Percentiles rank a stretch among this genome's conserved stretches.
These are phyloP conservation scores for Thamnophis sirtalis DNA, from an alignment of 2,113 vertebrate species.

Conservation along the genomic window DNA sequence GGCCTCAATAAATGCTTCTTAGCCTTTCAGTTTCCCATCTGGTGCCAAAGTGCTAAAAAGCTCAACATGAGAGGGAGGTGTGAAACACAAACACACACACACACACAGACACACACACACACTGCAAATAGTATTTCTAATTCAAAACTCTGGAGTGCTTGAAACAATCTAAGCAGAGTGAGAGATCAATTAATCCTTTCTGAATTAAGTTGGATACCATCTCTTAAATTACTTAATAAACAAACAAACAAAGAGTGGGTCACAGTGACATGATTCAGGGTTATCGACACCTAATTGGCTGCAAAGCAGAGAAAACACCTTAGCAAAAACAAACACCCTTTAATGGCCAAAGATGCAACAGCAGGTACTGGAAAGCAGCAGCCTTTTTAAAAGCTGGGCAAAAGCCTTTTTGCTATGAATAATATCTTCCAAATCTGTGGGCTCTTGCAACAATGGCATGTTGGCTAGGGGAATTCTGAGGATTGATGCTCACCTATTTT, in stretches of 20 bases:
- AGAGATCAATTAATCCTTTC: neutral
- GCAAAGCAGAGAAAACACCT: neutral
- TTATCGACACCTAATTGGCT: neutral
- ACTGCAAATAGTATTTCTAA: constrained; percentile 21
- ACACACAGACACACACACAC: neutral
- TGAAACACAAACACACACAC: neutral
- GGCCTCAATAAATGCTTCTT: constrained; percentile 33
- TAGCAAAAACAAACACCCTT: neutral
- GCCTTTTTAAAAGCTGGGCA: neutral
- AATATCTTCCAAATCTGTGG: neutral
- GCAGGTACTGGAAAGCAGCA: neutral
- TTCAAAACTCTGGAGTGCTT: neutral
- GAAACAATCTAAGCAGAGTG: neutral
- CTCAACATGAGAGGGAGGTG: neutral
- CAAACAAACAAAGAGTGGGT: neutral
- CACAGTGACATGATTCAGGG: neutral
- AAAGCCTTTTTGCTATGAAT: neutral
- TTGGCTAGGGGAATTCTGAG: neutral
- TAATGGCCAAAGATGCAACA: neutral
- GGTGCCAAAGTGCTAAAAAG: neutral
- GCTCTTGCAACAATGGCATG: neutral
- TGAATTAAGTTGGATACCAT: neutral
- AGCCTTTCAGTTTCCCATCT: neutral
- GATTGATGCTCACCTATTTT: neutral
- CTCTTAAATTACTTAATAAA: neutral